Evolutionary conservation across 23 tunicate species (phyloP), one percentile per base, ranked within the genome.

Genomic region (Halocynthia aurantium): DNA sequence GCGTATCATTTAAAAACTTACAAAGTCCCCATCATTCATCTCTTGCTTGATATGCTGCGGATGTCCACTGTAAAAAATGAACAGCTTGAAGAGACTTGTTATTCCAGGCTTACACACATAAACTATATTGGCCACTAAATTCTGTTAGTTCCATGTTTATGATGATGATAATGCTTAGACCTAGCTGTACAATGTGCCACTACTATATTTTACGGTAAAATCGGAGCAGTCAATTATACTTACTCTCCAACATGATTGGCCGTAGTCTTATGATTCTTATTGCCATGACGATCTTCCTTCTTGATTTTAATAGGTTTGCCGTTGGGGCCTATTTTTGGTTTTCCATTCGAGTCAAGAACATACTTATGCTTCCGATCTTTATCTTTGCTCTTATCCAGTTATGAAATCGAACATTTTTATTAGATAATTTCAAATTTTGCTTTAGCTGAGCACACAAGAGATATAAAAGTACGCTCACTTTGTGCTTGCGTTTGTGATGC

Each of bases 261-360:
- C 15, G 70, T 65, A 19, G 40, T 20, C 22, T 67, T 21, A 11
- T 0, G 72, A 58, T 58, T 31, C 6, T 61, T 50, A 60, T 78
- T 55, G 22, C 63, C 61, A 12, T 52, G n/a, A 52, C 65, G 52
- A 18, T 72, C 87, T 51, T 91, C 90, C 52, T 58, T 70, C 67
- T 85, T 91, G 19, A 92, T 83, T 52, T 81, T 78, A 7, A 92
- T 92, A 51, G 70, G 72, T 7, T 74, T 82, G 9, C 98, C 98
- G 69, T 92, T 92, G 2, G 93, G 82, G n/a, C 88, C 98, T 7
- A 78, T 67, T 74, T 73, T 74, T 8, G 98, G 98, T 77, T 92
- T 86, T 4, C 98, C 98, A 78, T 92, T 85, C n/a, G 87, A 55
- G 19, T 90, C 98, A 5, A 92, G 82, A 9, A 86, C 92, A 86